Conservation (phyloP, 2,797 vertebrate species). For the Carduelis carduelis region DNA sequence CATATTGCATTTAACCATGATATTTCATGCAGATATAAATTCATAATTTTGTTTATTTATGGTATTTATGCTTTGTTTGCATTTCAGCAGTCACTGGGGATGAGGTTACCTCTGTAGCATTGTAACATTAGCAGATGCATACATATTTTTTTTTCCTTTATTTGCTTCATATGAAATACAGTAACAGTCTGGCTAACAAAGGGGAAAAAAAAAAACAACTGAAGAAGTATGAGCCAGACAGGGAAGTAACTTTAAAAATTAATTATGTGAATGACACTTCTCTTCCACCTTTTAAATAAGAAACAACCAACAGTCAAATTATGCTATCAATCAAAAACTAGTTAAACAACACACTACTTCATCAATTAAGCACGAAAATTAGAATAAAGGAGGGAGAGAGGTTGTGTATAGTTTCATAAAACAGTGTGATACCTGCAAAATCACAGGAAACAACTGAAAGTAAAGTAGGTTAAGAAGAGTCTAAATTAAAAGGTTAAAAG, state of each 20-base stretch:
- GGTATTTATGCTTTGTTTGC: neutral
- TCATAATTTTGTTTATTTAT: neutral
- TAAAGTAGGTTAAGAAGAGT: neutral
- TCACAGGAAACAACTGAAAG: neutral
- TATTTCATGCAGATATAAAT: neutral
- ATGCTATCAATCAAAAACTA: neutral
- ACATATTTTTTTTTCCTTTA: neutral
- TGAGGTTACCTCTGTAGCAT: neutral
- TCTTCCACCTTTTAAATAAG: neutral
- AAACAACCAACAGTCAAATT: neutral
- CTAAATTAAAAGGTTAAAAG: neutral
- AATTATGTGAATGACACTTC: neutral
- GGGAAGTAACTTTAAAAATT: neutral
- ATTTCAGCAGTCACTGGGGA: neutral
- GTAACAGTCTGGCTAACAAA: neutral
- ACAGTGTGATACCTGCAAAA: neutral
- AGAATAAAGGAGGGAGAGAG: neutral
- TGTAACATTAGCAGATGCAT: neutral
- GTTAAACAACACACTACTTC: neutral
- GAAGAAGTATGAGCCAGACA: neutral
- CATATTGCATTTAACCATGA: neutral
- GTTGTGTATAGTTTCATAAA: neutral
- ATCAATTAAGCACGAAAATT: neutral
- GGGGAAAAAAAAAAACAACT: neutral
- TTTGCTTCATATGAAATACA: accelerated